These are phyloP conservation scores for Tribolium freemani DNA, from an alignment of 2,888 invertebrate species.

Conservation along the genomic window DNA sequence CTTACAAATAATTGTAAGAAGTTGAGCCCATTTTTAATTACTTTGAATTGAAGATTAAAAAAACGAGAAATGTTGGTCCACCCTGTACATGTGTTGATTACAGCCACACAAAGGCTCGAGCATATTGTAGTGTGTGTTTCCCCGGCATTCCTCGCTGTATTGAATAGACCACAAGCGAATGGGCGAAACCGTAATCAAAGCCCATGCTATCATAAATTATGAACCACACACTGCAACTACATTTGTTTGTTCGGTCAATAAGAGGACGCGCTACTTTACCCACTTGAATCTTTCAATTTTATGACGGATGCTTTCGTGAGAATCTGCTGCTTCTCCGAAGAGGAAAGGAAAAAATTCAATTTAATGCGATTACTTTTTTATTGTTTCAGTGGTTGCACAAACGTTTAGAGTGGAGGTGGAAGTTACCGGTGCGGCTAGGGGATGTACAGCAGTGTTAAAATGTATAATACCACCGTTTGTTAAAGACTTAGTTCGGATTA, in stretches of 20 bases:
- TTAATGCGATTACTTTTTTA: constrained; percentile 22
- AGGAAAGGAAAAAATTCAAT: background rate
- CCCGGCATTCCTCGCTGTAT: background rate
- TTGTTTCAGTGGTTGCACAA: constrained; percentile 78
- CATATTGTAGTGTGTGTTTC: background rate
- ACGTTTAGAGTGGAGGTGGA: constrained; percentile 82
- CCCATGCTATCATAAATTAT: background rate
- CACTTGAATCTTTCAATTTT: background rate
- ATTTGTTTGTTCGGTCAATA: background rate
- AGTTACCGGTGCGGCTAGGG: constrained; percentile 77
- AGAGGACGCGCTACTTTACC: background rate
- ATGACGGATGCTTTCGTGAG: background rate
- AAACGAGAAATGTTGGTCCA: too few species aligned
- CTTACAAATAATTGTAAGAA: too few species aligned
- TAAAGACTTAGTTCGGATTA: constrained; percentile 80
- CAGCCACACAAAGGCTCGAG: background rate
- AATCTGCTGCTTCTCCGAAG: background rate
- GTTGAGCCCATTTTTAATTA: too few species aligned
- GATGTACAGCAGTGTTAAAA: constrained; percentile 80
- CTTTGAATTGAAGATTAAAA: too few species aligned
- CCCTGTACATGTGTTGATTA: background rate
- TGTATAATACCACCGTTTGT: constrained; percentile 82
- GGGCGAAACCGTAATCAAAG: background rate
- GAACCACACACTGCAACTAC: background rate
- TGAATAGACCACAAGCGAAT: background rate